Conservation (phyloP, 1,140 invertebrate species). For the Tetranychus urticae region DNA sequence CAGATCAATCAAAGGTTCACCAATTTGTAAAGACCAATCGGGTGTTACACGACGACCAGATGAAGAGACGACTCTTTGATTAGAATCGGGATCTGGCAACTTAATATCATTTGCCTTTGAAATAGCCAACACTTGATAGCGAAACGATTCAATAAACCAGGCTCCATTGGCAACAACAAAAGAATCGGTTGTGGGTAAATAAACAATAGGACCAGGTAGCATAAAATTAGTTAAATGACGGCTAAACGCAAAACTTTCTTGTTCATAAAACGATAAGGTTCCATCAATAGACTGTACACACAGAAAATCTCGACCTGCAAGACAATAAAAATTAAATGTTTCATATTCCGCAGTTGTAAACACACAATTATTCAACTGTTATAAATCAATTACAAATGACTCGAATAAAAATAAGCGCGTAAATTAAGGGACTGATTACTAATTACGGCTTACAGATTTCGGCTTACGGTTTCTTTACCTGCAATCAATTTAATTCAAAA, state of each 20-base stretch:
- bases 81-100: conserved; percentile 16
- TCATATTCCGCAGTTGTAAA: no score
- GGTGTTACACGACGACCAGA: conserved; percentile 11
- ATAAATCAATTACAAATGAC: no score
- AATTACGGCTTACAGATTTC: no score
- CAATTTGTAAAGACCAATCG: conserved; percentile 50
- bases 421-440: no score
- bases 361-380: no score
- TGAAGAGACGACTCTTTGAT: neutral
- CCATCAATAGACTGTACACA: conserved; percentile 67
- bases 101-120: conserved; percentile 15
- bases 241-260: conserved; percentile 53
- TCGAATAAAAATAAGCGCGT: no score
- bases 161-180: conserved; percentile 48
- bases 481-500: no score
- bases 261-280: conserved; percentile 56
- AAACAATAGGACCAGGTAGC: conserved; percentile 48
- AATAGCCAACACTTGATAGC: conserved; percentile 31
- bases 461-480: no score
- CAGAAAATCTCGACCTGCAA: conserved; percentile 43
- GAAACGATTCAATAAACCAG: conserved; percentile 51
- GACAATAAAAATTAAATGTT: neutral
- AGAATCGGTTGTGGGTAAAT: conserved; percentile 46
- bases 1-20: conserved; percentile 43
- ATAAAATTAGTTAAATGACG: conserved; percentile 45